Percentiles rank a stretch among this genome's conserved stretches.
Evolutionary conservation across 2,888 invertebrate genomes (phyloP).

Genomic region (Eupithecia abbreviata): DNA sequence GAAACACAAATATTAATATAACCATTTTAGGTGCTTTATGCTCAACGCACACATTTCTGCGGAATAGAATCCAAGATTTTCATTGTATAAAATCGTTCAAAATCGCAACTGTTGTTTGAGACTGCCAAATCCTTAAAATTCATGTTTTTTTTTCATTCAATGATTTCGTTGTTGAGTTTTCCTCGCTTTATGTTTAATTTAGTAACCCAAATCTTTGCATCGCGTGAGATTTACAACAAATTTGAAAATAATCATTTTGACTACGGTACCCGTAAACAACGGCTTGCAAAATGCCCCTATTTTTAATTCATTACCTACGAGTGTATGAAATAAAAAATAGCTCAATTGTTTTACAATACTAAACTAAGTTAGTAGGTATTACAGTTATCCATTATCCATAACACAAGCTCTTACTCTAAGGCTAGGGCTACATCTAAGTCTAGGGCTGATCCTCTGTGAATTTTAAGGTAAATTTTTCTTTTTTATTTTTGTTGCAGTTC

Average conservation of each 20-base stretch:
- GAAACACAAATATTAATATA: background rate
- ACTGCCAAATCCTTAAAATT: background rate
- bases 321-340: too few species aligned
- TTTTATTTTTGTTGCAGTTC: constrained; percentile 52
- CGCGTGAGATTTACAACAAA: background rate
- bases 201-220: background rate
- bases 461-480: background rate
- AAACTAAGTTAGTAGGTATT: background rate
- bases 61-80: background rate
- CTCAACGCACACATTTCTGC: background rate
- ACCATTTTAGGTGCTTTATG: background rate
- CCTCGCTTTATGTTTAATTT: background rate
- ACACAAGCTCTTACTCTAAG: background rate
- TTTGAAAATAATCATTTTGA: background rate
- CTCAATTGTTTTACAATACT: background rate
- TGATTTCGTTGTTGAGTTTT: background rate
- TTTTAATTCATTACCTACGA: background rate
- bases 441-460: background rate
- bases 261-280: background rate
- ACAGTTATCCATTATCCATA: background rate
- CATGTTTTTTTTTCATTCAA: background rate
- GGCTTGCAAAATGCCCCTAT: background rate
- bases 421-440: too few species aligned
- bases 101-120: background rate
- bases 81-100: too few species aligned